Evolutionary conservation across 2,113 vertebrate species (phyloP).

Genomic region (Progne subis): DNA sequence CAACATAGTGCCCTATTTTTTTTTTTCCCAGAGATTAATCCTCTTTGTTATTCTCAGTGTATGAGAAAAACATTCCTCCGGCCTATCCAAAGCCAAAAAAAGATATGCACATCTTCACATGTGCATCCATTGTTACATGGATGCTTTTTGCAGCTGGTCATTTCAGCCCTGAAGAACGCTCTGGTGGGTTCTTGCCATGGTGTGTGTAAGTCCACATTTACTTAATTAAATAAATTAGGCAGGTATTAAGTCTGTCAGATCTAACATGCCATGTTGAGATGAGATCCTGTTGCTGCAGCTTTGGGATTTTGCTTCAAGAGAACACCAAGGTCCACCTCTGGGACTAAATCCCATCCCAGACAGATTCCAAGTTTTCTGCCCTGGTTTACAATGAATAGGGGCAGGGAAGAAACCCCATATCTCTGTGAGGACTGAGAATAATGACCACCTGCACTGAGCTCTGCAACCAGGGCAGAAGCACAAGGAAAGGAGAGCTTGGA

Average conservation of each 20-base stretch:
- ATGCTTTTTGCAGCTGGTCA: slow-evolving; percentile 35
- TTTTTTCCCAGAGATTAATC: slow-evolving; percentile 51
- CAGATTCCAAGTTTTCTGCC: not conserved
- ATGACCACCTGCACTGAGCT: not conserved
- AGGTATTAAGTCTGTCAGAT: not conserved
- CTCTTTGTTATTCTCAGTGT: slow-evolving; percentile 7
- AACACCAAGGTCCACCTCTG: not conserved
- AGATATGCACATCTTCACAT: not conserved
- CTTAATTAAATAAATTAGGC: not conserved
- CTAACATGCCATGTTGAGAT: not conserved
- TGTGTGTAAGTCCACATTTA: not conserved
- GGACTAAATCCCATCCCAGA: not conserved
- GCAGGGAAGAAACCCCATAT: not conserved
- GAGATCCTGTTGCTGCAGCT: not conserved
- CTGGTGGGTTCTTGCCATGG: not conserved
- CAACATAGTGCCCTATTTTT: slow-evolving; percentile 66
- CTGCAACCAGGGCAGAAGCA: not conserved
- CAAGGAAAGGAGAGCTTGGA: not conserved
- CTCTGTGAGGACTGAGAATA: not conserved
- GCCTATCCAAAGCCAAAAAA: not conserved
- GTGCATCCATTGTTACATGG: not conserved
- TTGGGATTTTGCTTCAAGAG: not conserved
- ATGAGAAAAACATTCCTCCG: slow-evolving; percentile 23
- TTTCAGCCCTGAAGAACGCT: not conserved
- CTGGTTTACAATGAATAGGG: not conserved